A percentile compares a stretch with the other conserved stretches of the same genome.
Conservation (phyloP, 2,113 vertebrate genomes). For the Ageneiosus marmoratus region DNA sequence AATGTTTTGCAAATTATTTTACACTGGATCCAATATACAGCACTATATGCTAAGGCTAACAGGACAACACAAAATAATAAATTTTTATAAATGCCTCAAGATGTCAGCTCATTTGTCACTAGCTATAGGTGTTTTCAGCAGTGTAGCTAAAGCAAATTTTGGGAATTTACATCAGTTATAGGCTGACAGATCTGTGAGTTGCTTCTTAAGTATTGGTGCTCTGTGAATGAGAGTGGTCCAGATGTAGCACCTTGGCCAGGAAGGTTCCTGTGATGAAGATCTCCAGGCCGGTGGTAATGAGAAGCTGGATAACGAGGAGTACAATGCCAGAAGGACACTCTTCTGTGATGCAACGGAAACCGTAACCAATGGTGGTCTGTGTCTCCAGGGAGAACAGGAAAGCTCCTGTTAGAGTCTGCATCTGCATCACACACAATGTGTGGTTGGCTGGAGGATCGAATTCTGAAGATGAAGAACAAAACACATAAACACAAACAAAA, state of each 20-base stretch:
- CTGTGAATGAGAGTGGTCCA: neutral
- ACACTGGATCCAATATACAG: no score
- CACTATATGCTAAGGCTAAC: neutral
- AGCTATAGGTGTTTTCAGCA: neutral
- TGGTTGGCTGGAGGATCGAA: constrained; percentile 88
- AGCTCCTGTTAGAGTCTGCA: constrained; percentile 89
- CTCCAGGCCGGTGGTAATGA: constrained; percentile 94
- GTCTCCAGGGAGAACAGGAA: constrained; percentile 97
- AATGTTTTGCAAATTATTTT: neutral
- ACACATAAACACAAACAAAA: constrained; percentile 11
- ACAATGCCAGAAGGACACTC: constrained; percentile 90
- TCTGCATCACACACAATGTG: constrained; percentile 93
- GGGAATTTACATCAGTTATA: neutral
- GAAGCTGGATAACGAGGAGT: constrained; percentile 90
- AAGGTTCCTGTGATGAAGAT: constrained; percentile 98
- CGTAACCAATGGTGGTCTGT: constrained; percentile 95
- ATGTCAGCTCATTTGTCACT: neutral
- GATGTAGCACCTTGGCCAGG: constrained; percentile 80
- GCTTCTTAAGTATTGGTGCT: no score
- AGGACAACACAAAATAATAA: neutral
- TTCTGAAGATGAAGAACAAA: constrained; percentile 59
- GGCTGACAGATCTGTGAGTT: neutral
- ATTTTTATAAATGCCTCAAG: neutral
- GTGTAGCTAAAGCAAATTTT: neutral
- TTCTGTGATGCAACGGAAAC: constrained; percentile 95